A percentile compares a stretch with the other conserved stretches of the same genome.
These are phyloP conservation scores for Tethya wilhelma DNA, from an alignment of 37 sponge, comb jelly and placozoan species.

Conservation along the genomic window DNA sequence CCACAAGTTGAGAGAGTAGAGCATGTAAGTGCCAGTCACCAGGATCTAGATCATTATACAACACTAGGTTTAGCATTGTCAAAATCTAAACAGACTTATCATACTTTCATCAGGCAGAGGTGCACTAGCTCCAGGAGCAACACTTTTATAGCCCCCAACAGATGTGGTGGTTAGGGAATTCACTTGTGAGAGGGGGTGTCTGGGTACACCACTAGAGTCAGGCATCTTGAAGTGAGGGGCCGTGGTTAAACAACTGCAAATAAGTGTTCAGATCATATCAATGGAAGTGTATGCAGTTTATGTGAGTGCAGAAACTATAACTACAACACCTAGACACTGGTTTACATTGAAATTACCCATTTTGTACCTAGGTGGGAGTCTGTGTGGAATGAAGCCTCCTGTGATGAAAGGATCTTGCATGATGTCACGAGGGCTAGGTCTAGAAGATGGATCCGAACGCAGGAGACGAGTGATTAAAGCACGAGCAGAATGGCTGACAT, in stretches of 20 bases:
- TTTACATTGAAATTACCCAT: background rate
- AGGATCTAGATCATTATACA: slow-evolving; percentile 35
- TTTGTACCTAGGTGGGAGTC: slow-evolving; percentile 68
- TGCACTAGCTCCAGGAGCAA: too few species aligned
- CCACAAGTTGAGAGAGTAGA: slow-evolving; percentile 66
- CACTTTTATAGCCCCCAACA: too few species aligned
- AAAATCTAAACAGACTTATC: too few species aligned
- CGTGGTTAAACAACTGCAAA: slow-evolving; percentile 66
- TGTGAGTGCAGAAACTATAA: too few species aligned
- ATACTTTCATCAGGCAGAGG: too few species aligned
- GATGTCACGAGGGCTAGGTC: slow-evolving; percentile 76
- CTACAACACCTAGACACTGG: too few species aligned
- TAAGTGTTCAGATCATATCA: background rate
- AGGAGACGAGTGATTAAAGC: slow-evolving; percentile 77
- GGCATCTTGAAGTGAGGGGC: slow-evolving; percentile 79
- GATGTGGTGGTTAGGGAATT: too few species aligned
- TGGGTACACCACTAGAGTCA: background rate
- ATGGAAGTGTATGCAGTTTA: too few species aligned
- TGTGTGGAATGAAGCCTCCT: slow-evolving; percentile 71
- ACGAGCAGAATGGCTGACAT: slow-evolving; percentile 69
- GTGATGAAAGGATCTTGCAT: slow-evolving; percentile 85
- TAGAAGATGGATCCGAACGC: slow-evolving; percentile 61
- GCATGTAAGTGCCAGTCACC: slow-evolving; percentile 75
- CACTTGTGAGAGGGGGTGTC: slow-evolving; percentile 53
- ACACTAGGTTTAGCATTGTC: too few species aligned